phyloP scores from a whole-genome alignment of 2,113 vertebrate species.

The Larimichthys crocea region DNA sequence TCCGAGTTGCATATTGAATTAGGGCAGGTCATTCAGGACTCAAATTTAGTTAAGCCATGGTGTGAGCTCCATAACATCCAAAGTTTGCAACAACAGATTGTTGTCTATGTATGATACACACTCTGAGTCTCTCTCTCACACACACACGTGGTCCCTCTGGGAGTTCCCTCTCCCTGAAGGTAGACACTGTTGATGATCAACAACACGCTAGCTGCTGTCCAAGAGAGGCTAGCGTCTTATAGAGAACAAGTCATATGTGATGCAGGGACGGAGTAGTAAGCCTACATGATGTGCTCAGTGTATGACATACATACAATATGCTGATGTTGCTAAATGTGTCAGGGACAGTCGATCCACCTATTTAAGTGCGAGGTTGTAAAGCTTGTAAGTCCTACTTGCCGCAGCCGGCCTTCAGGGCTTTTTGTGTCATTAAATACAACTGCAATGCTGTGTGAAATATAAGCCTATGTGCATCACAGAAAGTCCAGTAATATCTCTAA shows the following conservation, averaged over 20 bases:
- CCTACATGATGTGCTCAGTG: not conserved
- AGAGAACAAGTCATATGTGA: not conserved
- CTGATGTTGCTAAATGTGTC: constrained; percentile 23
- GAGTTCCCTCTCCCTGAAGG: not conserved
- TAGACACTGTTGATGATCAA: constrained; percentile 23
- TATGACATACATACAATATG: not conserved
- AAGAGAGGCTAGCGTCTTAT: not conserved
- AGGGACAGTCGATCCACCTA: not conserved
- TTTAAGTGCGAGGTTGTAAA: constrained; percentile 18
- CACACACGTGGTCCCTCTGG: not conserved
- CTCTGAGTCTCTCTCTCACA: not conserved
- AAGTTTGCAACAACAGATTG: not conserved
- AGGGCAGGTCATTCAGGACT: not conserved
- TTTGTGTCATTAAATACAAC: not conserved
- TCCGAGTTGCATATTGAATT: constrained; percentile 13
- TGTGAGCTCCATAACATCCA: not conserved
- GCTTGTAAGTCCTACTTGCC: not conserved
- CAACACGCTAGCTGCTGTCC: not conserved
- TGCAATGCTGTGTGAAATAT: not conserved
- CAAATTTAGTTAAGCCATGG: constrained; percentile 18
- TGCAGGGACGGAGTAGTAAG: not conserved
- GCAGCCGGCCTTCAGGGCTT: not conserved
- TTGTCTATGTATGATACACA: not conserved
- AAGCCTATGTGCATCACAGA: not conserved
- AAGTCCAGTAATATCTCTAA: not conserved